Percentiles rank a stretch among this genome's conserved stretches.
Conservation (phyloP, 2,113 vertebrate genomes). For the Sapajus apella region DNA sequence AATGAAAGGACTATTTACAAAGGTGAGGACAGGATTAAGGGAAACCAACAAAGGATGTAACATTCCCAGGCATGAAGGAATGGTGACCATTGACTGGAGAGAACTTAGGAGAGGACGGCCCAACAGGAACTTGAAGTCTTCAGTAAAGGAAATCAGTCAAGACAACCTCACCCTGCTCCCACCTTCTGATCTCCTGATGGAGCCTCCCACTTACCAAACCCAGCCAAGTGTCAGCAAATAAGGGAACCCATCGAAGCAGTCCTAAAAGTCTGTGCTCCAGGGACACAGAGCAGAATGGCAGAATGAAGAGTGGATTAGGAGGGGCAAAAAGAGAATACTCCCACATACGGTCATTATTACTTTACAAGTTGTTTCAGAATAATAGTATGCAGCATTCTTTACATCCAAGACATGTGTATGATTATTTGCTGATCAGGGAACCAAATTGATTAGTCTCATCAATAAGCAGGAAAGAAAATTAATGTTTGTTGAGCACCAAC, state of each 20-base stretch:
- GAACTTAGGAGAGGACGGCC: background rate
- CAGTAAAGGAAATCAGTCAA: background rate
- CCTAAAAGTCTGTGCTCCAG: background rate
- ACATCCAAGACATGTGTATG: background rate
- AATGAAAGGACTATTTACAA: background rate
- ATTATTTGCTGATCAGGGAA: background rate
- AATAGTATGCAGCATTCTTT: background rate
- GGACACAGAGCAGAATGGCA: background rate
- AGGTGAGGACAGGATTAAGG: background rate
- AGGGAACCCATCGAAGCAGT: background rate
- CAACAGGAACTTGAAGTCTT: background rate
- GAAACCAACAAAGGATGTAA: background rate
- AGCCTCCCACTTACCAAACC: background rate
- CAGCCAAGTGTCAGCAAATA: background rate
- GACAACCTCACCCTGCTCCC: background rate
- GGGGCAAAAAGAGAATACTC: background rate
- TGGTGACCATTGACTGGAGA: background rate
- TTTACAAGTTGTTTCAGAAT: background rate
- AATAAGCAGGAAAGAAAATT: background rate
- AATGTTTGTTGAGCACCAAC: background rate
- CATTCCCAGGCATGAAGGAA: background rate
- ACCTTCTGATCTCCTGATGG: background rate
- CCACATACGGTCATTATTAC: background rate
- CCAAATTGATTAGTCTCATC: background rate
- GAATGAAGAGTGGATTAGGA: background rate